phyloP scores from a whole-genome alignment of 2,888 invertebrate genomes.

The Cheiracanthium punctorium region DNA sequence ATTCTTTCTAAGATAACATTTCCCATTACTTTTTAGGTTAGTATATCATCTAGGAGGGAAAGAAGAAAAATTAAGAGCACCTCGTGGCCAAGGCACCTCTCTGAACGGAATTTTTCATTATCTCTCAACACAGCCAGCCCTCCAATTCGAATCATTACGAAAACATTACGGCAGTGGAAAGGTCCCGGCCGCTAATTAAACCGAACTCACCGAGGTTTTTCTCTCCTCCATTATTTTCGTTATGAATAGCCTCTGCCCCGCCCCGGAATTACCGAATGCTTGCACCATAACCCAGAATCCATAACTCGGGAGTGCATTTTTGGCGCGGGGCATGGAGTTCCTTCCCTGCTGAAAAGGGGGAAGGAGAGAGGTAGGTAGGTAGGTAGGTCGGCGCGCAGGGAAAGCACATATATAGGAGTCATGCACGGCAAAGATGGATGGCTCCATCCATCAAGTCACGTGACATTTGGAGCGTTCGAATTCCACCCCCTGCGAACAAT shows the following conservation, averaged over 20 bases:
- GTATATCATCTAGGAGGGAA: no score
- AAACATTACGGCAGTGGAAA: no score
- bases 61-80: no score
- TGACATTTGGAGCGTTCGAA: slow-evolving; percentile 39
- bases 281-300: no score
- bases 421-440: slow-evolving; percentile 45
- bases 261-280: background rate
- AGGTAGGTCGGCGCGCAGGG: no score
- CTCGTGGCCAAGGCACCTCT: no score
- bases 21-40: no score
- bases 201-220: background rate
- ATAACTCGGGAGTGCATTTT: background rate
- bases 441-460: slow-evolving; percentile 59
- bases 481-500: slow-evolving; percentile 49
- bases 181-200: background rate
- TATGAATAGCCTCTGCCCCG: background rate
- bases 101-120: no score
- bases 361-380: background rate
- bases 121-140: no score
- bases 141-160: no score
- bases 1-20: no score
- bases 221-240: background rate
- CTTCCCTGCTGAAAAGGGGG: background rate
- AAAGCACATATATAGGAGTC: background rate
- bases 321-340: background rate